A percentile compares a stretch with the other conserved stretches of the same genome.
Evolutionary conservation across 2,888 invertebrate genomes (phyloP).

Genomic region (Willowsia nigromaculata): DNA sequence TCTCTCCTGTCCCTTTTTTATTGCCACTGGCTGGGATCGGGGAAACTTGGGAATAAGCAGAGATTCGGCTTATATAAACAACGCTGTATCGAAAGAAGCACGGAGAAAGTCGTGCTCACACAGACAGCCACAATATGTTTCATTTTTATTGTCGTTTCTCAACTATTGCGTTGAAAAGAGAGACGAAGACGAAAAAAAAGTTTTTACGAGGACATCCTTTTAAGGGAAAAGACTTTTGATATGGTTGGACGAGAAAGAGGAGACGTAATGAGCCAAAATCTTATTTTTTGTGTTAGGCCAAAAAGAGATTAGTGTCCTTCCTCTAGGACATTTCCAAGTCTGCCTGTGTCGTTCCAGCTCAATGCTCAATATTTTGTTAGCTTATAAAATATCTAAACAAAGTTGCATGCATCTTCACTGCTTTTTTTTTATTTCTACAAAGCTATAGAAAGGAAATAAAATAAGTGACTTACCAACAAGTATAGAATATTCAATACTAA

Average conservation of each 20-base stretch:
- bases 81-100: neutral
- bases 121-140: neutral
- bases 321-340: neutral
- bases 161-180: neutral
- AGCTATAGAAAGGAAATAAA: neutral
- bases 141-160: neutral
- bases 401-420: neutral
- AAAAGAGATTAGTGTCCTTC: slow-evolving; percentile 8
- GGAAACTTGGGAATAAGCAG: slow-evolving; percentile 38
- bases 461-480: slow-evolving; percentile 84
- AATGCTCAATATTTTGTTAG: neutral
- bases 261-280: neutral
- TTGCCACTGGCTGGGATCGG: slow-evolving; percentile 24
- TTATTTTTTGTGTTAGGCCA: neutral
- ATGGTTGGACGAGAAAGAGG: neutral
- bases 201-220: neutral
- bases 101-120: neutral
- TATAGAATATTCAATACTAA: slow-evolving; percentile 90
- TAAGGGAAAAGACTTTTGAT: neutral
- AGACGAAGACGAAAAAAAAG: slow-evolving; percentile 1
- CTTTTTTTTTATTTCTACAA: too few relatives aligned
- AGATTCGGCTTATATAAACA: neutral
- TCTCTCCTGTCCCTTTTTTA: slow-evolving; percentile 22
- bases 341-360: neutral
- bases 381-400: neutral